Conservation (phyloP, 2,888 invertebrate genomes). For the Formica aserva region DNA sequence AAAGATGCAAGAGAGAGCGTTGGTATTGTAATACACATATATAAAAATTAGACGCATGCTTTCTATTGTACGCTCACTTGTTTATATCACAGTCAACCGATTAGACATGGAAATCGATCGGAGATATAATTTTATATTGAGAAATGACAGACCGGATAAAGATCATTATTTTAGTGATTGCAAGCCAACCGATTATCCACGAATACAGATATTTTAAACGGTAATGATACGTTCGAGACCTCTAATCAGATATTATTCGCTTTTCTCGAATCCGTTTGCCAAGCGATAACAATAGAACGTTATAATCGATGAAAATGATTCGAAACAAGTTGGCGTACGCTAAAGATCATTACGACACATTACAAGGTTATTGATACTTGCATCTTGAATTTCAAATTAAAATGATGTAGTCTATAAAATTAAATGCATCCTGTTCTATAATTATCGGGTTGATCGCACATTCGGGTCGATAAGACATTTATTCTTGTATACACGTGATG, state of each 20-base stretch:
- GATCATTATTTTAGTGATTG: constrained; percentile 21
- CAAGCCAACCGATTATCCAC: constrained; percentile 5
- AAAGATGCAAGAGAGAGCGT: background rate
- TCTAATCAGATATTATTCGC: constrained; percentile 12
- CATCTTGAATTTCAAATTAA: background rate
- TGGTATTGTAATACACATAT: background rate
- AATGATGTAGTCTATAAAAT: background rate
- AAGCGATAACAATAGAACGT: constrained; percentile 22
- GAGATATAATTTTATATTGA: constrained; percentile 19
- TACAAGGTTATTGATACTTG: background rate
- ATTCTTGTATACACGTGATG: background rate
- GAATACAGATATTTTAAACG: constrained; percentile 6
- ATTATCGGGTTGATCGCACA: background rate
- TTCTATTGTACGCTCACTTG: constrained; percentile 26
- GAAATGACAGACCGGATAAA: constrained; percentile 17
- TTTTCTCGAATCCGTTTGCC: constrained; percentile 5
- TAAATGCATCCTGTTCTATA: background rate
- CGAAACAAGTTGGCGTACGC: background rate
- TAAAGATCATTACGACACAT: background rate
- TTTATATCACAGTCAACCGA: background rate
- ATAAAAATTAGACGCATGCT: constrained; percentile 33
- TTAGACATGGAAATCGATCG: constrained; percentile 39
- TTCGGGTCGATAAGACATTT: background rate
- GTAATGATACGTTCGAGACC: background rate
- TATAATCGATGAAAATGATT: background rate